Evolutionary conservation across 2,888 invertebrate genomes (phyloP), one percentile per base, ranked within the genome.

Genomic region (Perithous albicinctus): DNA sequence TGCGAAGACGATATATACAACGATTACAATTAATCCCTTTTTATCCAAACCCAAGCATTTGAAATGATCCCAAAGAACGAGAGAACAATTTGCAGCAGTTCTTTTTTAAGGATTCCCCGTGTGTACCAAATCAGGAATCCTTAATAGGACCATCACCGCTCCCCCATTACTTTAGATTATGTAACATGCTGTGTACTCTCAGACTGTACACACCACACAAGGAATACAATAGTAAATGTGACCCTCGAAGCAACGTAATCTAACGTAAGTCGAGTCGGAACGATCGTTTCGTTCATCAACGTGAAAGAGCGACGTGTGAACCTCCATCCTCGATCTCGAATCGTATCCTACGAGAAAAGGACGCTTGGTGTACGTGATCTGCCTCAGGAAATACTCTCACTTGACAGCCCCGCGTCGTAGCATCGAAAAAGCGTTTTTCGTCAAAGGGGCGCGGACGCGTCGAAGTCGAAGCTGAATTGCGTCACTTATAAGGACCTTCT

Each of bases 251-350:
- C 59, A 80, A 75, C 67, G 66, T 84, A 82, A 82, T 83, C 54
- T 67, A 70, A 80, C 77, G 78, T 78, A 83, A 85, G 38, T 81
- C 75, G 69, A 83, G 67, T 38, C 67, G 43, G 29, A 56, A 78
- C 75, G 61, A 78, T 77, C 63, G 67, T 78, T 80, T 81, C 77
- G 66, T 75, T 48, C 63, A 26, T 32, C 61, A 26, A 66, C 56
- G 66, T 70, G 69, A 46, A 61, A 43, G 51, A n/a, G 26, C 41
- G 66, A 64, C 56, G 23, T 10, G 69, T 59, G 75, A 75, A 66
- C 41, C 48, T 54, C 29, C 59, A 23, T 59, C 51, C 46, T 41
- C 20, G 48, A 51, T 72, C n/a, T n/a, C 64, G 48, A 74, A 61
- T 43, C 59, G 38, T 46, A 32, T 23, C n/a, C n/a, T n/a, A 73